Base-by-base conservation (phyloP, 2,888 invertebrate genomes). In the Leptarthrus brevirostris region DNA sequence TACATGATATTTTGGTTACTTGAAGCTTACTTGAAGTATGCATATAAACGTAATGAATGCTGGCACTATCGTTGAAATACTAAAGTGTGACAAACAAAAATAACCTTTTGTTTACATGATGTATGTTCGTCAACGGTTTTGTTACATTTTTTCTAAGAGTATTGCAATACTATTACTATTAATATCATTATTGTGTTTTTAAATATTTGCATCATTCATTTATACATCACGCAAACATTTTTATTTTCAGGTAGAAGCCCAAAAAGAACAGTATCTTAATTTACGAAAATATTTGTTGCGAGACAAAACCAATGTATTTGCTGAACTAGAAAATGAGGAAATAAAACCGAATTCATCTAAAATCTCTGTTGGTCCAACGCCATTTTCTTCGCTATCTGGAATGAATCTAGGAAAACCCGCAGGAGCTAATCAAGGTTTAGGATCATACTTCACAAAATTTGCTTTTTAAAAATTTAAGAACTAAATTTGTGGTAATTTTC, bases 221-320 rank as follows among this genome's bases (percentile, higher is more conserved):
- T n/a, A n/a, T n/a, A n/a, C n/a, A n/a, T n/a, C n/a, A n/a, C n/a
- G n/a, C n/a, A n/a, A n/a, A n/a, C n/a, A 4, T 66, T 69, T 8
- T 44, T 49, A 34, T 66, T 78, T 86, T 1, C 85, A 86, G 75
- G 92, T 96, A 0, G 92, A 94, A 81, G 88, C 89, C 0, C 93
- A 94, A 80, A 95, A 95, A 83, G 93, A 94, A 74, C 92, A 93
- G 78, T 95, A 93, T 81, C 85, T 94, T n/a, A 93, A 92, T 82
- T 88, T 94, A 54, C 85, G 95, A 40, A 92, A 92, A 81, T 91
- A 93, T 78, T 88, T 93, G 16, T 74, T 84, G 10, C 80, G 93
- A 74, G 95, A 96, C 80, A 87, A 89, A 3, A 89, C 90, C 3
- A 91, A 94, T 80, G 91, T 95, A 0, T 95, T 95, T 81, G 92